phyloP scores from a whole-genome alignment of 2,888 invertebrate genomes.

The Agrochola macilenta region DNA sequence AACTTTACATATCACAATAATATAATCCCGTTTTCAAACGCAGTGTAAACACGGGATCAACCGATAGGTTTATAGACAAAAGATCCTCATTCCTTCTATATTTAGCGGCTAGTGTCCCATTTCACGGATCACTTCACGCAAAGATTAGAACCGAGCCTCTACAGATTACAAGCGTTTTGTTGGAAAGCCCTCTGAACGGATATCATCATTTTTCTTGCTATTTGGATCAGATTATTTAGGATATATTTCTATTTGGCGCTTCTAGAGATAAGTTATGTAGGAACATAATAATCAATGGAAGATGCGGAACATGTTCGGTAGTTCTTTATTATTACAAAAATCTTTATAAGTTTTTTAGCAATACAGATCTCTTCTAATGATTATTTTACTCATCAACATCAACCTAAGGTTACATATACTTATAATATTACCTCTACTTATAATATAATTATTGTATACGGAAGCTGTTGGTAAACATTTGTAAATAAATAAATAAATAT shows the following conservation, averaged over 20 bases:
- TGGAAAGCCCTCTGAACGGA: conserved; percentile 7
- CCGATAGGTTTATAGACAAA: conserved; percentile 29
- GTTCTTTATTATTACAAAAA: not conserved
- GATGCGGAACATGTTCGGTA: too few species aligned
- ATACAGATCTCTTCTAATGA: not conserved
- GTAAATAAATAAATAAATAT: too few species aligned
- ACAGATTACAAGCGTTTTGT: conserved; percentile 45
- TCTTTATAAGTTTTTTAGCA: not conserved
- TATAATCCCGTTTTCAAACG: conserved; percentile 13
- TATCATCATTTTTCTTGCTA: conserved; percentile 35
- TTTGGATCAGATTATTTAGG: conserved; percentile 22
- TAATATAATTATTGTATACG: too few species aligned
- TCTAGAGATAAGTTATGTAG: not conserved
- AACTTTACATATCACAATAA: not conserved
- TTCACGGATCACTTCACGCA: conserved; percentile 51
- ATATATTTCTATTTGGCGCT: conserved; percentile 12
- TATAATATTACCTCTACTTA: too few species aligned
- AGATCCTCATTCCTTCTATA: conserved; percentile 23
- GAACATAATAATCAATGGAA: not conserved
- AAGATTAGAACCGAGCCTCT: conserved; percentile 47
- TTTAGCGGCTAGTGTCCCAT: conserved; percentile 40
- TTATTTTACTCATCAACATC: not conserved
- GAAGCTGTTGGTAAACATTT: too few species aligned
- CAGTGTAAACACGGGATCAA: conserved; percentile 13
- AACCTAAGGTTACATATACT: too few species aligned